Evolutionary conservation across 2,113 vertebrate species (phyloP), one percentile per base, ranked within the genome.

Genomic region (Oreochromis aureus): DNA sequence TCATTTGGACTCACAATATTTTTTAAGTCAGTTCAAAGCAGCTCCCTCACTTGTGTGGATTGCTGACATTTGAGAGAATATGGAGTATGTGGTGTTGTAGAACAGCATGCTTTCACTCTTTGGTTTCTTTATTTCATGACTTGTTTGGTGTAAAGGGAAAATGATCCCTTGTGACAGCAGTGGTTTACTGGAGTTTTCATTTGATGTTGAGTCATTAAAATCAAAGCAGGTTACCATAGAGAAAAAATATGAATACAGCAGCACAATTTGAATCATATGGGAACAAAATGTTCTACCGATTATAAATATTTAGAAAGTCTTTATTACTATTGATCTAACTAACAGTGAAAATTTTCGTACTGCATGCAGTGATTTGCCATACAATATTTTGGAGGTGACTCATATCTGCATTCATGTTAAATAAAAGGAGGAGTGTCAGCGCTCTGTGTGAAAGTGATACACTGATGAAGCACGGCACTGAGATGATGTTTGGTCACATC

Each of bases 261-360:
- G 69, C 69, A 76, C 69, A 46, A 0, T 46, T 27, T 30, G 13
- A 73, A 16, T 1, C 22, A 46, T 44, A 24, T 0, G 22, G 39
- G 2, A 6, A 18, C 15, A 6, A 46, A 76, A 18, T 48, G 22
- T 73, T 48, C 22, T 30, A 6, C 36, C 15, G 48, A 5, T 76
- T 1, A 48, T 48, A 48, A 76, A 44, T 48, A 48, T 48, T 48
- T 11, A 6, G 41, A 12, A 76, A 76, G 15, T 76, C 41, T 76
- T 12, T 48, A 7, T 48, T 48, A 76, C 71, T 76, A 48, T 48
- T 0, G 44, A 19, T 48, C 44, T 30, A 76, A 76, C 9, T 48
- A 30, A 76, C 4, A 76, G 6, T 30, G 41, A 5, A 48, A 76
- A 19, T 0, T 0, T 76, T 11, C 2, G 0, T 2, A 30, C 41